Evolutionary conservation across 1,140 invertebrate species (phyloP).

Genomic region (Portunus trituberculatus): DNA sequence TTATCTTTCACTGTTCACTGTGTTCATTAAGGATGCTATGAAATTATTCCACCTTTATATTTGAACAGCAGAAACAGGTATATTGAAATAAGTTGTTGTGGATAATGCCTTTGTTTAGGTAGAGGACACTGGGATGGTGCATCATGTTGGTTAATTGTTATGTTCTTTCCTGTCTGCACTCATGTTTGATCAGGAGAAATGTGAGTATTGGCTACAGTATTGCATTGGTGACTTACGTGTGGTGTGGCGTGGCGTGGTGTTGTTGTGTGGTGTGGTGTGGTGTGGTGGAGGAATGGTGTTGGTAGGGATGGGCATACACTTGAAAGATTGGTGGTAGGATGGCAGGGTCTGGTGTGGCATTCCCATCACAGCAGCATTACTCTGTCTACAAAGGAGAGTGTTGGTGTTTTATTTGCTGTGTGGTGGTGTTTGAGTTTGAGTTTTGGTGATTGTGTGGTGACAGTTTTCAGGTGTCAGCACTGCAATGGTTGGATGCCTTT

Average conservation of each 20-base stretch:
- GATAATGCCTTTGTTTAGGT: not conserved
- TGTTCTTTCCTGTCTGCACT: not conserved
- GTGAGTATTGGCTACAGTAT: conserved; percentile 26
- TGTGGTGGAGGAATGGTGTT: conserved; percentile 34
- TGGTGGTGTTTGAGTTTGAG: too few relatives aligned
- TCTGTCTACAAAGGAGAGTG: too few relatives aligned
- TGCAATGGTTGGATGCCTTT: too few relatives aligned
- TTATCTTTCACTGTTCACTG: not conserved
- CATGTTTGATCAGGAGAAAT: conserved; percentile 31
- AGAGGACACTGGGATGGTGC: too few relatives aligned
- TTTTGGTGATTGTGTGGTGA: too few relatives aligned
- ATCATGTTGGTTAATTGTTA: not conserved
- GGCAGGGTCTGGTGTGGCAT: too few relatives aligned
- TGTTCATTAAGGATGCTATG: too few relatives aligned
- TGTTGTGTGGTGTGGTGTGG: not conserved
- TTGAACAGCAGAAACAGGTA: not conserved
- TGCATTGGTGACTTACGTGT: not conserved
- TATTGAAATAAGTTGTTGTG: not conserved
- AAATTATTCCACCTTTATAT: not conserved
- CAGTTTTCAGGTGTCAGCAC: too few relatives aligned
- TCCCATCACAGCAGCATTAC: too few relatives aligned
- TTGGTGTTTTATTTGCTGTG: too few relatives aligned
- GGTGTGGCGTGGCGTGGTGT: not conserved
- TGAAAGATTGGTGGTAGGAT: too few relatives aligned
- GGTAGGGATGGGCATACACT: not conserved